Evolutionary conservation across 1,140 invertebrate species (phyloP).

Genomic region (Harpegnathos saltator): DNA sequence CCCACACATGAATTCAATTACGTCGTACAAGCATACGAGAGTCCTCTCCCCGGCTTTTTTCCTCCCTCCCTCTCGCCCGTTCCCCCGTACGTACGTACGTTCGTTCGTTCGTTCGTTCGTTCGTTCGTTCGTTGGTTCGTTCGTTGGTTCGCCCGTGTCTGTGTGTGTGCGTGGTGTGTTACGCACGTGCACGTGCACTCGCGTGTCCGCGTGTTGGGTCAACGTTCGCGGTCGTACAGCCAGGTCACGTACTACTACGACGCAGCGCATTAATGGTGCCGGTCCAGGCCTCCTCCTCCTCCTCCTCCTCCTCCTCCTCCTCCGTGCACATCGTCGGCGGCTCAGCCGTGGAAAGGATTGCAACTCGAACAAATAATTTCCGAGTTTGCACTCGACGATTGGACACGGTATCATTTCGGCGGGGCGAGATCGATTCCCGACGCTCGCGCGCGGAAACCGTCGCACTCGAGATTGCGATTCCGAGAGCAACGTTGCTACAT

Average conservation of each 20-base stretch:
- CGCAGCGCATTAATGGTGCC: conserved; percentile 45
- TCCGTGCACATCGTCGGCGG: conserved; percentile 11
- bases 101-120: background rate
- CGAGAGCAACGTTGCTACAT: too few relatives aligned
- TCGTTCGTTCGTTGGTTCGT: background rate
- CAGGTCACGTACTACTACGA: conserved; percentile 67
- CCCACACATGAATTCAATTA: conserved; percentile 67
- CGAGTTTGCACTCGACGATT: conserved; percentile 40
- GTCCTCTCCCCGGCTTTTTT: conserved; percentile 38
- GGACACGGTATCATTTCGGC: conserved; percentile 21
- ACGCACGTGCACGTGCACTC: background rate
- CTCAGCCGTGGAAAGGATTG: conserved; percentile 38
- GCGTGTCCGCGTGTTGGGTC: conserved; percentile 59
- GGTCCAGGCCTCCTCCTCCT: conserved; percentile 18
- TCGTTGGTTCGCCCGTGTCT: background rate
- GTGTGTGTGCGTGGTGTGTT: background rate
- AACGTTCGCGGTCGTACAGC: conserved; percentile 59
- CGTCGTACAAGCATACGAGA: conserved; percentile 57
- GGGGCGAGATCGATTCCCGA: conserved; percentile 24
- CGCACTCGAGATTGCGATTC: background rate
- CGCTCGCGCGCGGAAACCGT: background rate
- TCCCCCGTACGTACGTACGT: background rate
- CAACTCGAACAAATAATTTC: conserved; percentile 49
- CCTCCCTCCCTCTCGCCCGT: background rate
- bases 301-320: too few relatives aligned